phyloP scores from a whole-genome alignment of 2,113 vertebrate species.

The Ptilorrhoa leucosticta region DNA sequence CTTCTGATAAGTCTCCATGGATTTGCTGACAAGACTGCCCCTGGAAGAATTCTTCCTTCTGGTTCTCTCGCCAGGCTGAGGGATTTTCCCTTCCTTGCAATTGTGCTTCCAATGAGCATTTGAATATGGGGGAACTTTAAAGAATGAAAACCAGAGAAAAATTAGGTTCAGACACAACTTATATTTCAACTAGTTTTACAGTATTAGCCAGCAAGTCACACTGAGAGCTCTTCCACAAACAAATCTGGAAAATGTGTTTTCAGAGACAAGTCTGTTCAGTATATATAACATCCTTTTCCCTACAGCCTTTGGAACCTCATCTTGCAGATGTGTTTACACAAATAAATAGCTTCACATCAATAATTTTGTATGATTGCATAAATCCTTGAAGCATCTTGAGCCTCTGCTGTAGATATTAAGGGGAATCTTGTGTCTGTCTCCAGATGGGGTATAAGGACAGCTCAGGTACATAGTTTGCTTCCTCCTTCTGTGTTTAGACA shows the following conservation, averaged over 20 bases:
- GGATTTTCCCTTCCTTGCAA: background rate
- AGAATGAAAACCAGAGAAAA: background rate
- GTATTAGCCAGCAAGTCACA: background rate
- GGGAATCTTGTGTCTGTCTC: background rate
- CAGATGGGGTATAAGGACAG: background rate
- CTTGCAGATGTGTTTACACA: background rate
- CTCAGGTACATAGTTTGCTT: background rate
- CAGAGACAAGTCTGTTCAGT: background rate
- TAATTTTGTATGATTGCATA: background rate
- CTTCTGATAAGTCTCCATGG: constrained; percentile 26
- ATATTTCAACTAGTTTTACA: background rate
- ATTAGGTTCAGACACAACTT: background rate
- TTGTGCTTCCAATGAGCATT: background rate
- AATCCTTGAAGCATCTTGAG: background rate
- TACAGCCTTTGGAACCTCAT: background rate
- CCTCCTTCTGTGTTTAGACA: background rate
- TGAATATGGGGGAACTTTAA: constrained; percentile 6
- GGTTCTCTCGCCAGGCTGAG: background rate
- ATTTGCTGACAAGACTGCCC: constrained; percentile 38
- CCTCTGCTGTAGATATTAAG: background rate
- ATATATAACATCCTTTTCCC: background rate
- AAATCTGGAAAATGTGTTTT: background rate
- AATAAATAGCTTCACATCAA: background rate
- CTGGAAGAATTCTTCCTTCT: constrained; percentile 28
- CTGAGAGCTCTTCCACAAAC: background rate